These are phyloP conservation scores for Tyto alba DNA, from an alignment of 2,113 vertebrate genomes.

Conservation along the genomic window DNA sequence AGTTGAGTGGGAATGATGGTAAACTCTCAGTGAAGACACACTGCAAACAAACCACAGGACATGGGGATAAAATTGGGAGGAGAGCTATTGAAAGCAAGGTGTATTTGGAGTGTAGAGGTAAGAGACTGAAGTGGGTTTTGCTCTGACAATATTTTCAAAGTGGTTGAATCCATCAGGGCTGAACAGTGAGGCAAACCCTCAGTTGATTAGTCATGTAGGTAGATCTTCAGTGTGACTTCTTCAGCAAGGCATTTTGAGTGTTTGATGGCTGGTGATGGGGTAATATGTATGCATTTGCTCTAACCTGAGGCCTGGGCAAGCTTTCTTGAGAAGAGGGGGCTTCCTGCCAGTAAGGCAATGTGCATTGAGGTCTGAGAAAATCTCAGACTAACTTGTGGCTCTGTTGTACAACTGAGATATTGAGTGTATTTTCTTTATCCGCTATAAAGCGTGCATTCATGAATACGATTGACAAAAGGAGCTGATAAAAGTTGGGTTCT, in stretches of 20 bases:
- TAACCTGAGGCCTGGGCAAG: background rate
- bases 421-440: background rate
- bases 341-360: background rate
- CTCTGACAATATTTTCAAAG: background rate
- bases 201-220: background rate
- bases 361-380: background rate
- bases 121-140: background rate
- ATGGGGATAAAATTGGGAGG: background rate
- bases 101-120: background rate
- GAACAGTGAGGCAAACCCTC: background rate
- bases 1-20: background rate
- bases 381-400: background rate
- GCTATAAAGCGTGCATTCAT: background rate
- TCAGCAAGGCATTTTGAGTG: background rate
- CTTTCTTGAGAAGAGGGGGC: background rate
- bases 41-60: background rate
- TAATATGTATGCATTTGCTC: background rate
- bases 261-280: background rate
- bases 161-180: background rate
- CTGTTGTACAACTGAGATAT: background rate
- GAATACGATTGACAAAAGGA: background rate
- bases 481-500: background rate
- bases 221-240: background rate
- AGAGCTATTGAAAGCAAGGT: background rate
- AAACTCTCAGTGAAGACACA: background rate